A percentile compares a stretch with the other conserved stretches of the same genome.
Conservation (phyloP, 2,888 invertebrate species). For the Eupithecia dodoneata region DNA sequence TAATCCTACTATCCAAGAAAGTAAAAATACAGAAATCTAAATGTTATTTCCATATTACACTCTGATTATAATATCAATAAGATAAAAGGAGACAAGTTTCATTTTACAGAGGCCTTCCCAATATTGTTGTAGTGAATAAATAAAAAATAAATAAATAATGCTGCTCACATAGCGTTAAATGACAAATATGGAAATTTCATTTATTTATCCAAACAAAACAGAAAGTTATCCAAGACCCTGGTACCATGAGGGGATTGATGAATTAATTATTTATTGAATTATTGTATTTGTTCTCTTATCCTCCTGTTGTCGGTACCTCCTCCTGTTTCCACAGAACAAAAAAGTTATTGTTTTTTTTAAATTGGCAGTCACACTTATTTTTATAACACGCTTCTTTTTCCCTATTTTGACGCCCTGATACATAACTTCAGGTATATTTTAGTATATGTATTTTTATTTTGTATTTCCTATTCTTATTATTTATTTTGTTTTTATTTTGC, state of each 20-base stretch:
- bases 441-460: slow-evolving; percentile 20
- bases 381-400: slow-evolving; percentile 59
- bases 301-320: slow-evolving; percentile 67
- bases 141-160: too few species aligned
- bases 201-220: slow-evolving; percentile 35
- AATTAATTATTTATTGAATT: slow-evolving; percentile 51
- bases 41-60: slow-evolving; percentile 69
- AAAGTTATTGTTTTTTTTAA: slow-evolving; percentile 51
- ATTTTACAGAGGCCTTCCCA: not conserved
- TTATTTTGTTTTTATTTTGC: slow-evolving; percentile 17
- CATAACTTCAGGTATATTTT: slow-evolving; percentile 50
- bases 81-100: not conserved
- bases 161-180: too few species aligned
- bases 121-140: not conserved
- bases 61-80: not conserved
- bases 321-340: slow-evolving; percentile 78
- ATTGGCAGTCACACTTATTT: slow-evolving; percentile 41
- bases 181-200: slow-evolving; percentile 71
- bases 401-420: slow-evolving; percentile 79
- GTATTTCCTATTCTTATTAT: slow-evolving; percentile 2
- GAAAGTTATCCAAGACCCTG: slow-evolving; percentile 49
- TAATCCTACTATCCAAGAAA: slow-evolving; percentile 3
- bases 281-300: slow-evolving; percentile 56
- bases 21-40: not conserved
- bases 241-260: slow-evolving; percentile 78